Evolutionary conservation across 2,113 vertebrate genomes (phyloP), one percentile per base, ranked within the genome.

Genomic region (Petroica traversi): DNA sequence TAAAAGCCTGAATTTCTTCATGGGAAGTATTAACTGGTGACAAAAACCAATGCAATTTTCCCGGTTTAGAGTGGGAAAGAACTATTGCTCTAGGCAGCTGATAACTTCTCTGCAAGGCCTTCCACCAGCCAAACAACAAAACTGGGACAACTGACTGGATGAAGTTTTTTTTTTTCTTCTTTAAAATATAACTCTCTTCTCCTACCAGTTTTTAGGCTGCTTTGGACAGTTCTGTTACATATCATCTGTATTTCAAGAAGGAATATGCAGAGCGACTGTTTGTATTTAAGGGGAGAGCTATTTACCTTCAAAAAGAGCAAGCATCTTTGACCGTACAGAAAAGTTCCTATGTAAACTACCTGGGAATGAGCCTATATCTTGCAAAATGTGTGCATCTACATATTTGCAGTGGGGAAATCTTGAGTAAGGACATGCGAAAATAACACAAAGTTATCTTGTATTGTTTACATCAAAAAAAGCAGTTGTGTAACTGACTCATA

Each of bases 231-330:
- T 73, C 36, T 51, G 15, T 28, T 85, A 25, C 24, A 52, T 63
- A 7, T 28, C 49, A 18, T 55, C 7, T 49, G 0, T 49, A 58
- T 67, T 64, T 92, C 41, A 36, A 6, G 34, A 46, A 66, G 24
- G 4, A 62, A 54, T 67, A 38, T 46, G 12, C 0, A 0, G 9
- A 62, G 2, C 9, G 36, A 55, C 10, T 51, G 38, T 59, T 79
- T 66, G 7, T 24, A 36, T 77, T 46, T 54, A 62, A 49, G 45
- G 75, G 59, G 14, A 69, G 7, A 57, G 8, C 7, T 45, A 49
- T 85, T 68, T 90, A 9, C 34, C 19, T 73, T 58, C 49, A 43
- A n/a, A 73, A 78, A 57, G 16, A 15, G 20, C 36, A 72, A 79
- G 71, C 11, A 4, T 54, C 33, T 51, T 9, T 46, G 38, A 52